Conservation (phyloP, 2,888 invertebrate genomes). For the Xanthia icteritia region DNA sequence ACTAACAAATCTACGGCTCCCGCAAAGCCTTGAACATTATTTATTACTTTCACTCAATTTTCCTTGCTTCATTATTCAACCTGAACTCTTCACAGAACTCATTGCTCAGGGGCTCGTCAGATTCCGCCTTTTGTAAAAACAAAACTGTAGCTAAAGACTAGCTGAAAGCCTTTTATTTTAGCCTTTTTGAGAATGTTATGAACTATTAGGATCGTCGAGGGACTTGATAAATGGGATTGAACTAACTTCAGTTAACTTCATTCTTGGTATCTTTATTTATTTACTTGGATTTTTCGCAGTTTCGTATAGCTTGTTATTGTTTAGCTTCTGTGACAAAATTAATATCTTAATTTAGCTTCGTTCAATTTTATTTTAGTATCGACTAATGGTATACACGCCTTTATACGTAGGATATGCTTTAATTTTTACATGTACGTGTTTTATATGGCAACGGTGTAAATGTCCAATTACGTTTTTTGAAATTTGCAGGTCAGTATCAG, state of each 20-base stretch:
- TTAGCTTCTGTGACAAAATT: slow-evolving; percentile 16
- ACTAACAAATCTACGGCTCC: slow-evolving; percentile 57
- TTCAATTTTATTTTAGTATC: neutral
- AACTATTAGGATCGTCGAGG: slow-evolving; percentile 46
- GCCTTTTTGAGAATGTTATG: slow-evolving; percentile 36
- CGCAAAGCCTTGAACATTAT: slow-evolving; percentile 61
- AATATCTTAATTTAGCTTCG: neutral
- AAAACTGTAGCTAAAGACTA: slow-evolving; percentile 40
- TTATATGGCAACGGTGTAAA: neutral
- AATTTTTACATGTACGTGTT: neutral
- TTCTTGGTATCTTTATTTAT: slow-evolving; percentile 2
- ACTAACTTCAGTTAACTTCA: slow-evolving; percentile 41
- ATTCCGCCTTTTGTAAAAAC: slow-evolving; percentile 53
- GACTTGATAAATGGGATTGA: slow-evolving; percentile 47
- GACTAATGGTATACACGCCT: neutral
- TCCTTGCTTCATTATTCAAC: slow-evolving; percentile 64
- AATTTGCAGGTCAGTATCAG: no score
- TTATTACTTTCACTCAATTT: slow-evolving; percentile 65
- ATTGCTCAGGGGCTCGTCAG: slow-evolving; percentile 51
- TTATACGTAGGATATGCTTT: neutral
- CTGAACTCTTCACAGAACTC: slow-evolving; percentile 60
- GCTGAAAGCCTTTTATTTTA: slow-evolving; percentile 51
- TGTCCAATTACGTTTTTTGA: neutral
- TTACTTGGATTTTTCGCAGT: slow-evolving; percentile 7
- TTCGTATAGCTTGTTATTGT: slow-evolving; percentile 12